phyloP scores from a whole-genome alignment of 2,797 vertebrate species.

The Sparus aurata region DNA sequence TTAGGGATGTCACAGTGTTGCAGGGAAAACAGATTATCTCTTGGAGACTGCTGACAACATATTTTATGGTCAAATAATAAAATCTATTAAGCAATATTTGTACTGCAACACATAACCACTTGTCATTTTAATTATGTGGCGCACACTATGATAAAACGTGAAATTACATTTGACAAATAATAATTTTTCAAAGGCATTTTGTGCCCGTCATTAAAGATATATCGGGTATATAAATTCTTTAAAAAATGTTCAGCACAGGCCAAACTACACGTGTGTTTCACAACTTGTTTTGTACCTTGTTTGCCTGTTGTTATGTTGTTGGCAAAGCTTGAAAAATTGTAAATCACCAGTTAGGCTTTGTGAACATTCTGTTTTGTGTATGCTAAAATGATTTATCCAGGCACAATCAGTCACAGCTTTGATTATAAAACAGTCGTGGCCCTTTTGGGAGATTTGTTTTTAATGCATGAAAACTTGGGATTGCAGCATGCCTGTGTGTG shows the following conservation, averaged over 20 bases:
- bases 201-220: not conserved
- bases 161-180: not conserved
- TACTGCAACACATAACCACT: not conserved
- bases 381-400: not conserved
- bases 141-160: not conserved
- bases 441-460: not conserved
- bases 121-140: not conserved
- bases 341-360: not conserved
- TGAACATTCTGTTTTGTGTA: not conserved
- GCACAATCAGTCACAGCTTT: not conserved
- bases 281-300: too few species aligned
- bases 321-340: not conserved
- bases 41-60: not conserved
- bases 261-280: not conserved
- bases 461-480: too few species aligned
- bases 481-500: not conserved
- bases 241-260: not conserved
- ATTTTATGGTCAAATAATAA: not conserved
- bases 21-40: not conserved
- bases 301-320: not conserved
- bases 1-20: not conserved
- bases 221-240: not conserved
- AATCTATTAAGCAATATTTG: not conserved
- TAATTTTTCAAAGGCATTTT: not conserved
- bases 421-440: not conserved